Conservation (phyloP, 1,140 invertebrate genomes). For the Euura lappo region DNA sequence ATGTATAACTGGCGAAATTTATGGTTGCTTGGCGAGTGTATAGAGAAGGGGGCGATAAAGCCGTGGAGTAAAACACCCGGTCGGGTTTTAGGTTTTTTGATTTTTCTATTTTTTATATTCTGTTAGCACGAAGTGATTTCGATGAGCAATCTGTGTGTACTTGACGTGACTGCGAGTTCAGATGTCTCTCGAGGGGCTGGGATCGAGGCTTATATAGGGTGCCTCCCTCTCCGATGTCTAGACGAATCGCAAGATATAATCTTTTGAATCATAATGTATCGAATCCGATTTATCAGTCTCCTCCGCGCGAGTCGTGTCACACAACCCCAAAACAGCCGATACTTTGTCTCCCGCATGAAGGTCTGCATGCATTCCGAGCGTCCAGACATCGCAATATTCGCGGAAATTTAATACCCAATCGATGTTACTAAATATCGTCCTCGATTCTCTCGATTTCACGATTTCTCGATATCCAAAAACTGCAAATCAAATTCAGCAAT, state of each 20-base stretch:
- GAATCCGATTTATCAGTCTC: slow-evolving; percentile 41
- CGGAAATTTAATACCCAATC: no score
- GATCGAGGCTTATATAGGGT: slow-evolving; percentile 46
- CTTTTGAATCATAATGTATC: slow-evolving; percentile 57
- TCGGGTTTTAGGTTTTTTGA: not conserved
- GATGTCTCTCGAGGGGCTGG: slow-evolving; percentile 28
- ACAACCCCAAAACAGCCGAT: not conserved
- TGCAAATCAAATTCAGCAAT: no score
- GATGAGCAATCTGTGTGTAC: not conserved
- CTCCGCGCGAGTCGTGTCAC: not conserved
- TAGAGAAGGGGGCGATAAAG: not conserved
- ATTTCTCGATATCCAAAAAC: no score
- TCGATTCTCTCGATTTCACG: no score
- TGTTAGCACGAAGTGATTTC: not conserved
- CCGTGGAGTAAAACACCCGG: not conserved
- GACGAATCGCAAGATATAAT: slow-evolving; percentile 57
- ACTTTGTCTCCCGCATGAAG: not conserved
- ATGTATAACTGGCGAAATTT: not conserved
- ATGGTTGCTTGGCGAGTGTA: not conserved
- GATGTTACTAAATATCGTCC: no score
- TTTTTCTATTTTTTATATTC: not conserved
- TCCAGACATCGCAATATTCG: not conserved
- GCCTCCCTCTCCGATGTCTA: slow-evolving; percentile 49
- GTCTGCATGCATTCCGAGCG: not conserved
- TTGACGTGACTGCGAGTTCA: slow-evolving; percentile 23